A percentile compares a stretch with the other conserved stretches of the same genome.
phyloP scores from a whole-genome alignment of 2,113 vertebrate genomes.

The Sus scrofa region T2T-Sscrofa CM000825.6:65138001-65138500 shows the following conservation, averaged over 20 bases:
- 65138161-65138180: neutral
- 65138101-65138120: neutral
- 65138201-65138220: neutral
- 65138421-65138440: neutral
- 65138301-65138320: neutral
- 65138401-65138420: neutral
- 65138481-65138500: neutral
- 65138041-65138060: neutral
- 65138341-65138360: neutral
- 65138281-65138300: neutral
- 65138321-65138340: neutral
- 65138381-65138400: too few relatives aligned
- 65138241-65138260: neutral
- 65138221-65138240: neutral
- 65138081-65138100: neutral
- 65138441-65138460: fast-evolving
- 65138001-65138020: neutral
- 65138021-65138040: neutral
- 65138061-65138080: neutral
- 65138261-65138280: neutral
- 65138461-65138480: fast-evolving
- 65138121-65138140: neutral
- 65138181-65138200: neutral
- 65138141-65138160: neutral
- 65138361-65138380: neutral